Evolutionary conservation across 2,113 vertebrate species (phyloP).

Genomic region (Pimephales promelas): DNA sequence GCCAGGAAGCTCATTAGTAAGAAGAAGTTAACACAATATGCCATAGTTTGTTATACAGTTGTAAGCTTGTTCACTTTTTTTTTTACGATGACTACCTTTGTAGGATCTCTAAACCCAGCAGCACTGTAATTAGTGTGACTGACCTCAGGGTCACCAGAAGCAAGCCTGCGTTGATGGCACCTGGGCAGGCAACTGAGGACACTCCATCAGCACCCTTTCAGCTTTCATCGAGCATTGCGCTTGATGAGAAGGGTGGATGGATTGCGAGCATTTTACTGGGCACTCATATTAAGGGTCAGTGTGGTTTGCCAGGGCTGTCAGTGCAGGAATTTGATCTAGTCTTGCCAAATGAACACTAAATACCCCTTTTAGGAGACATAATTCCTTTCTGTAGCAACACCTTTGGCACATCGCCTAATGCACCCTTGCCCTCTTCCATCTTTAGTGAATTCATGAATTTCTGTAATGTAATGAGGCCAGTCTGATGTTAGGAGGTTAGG

Average conservation of each 20-base stretch:
- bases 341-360: constrained; percentile 33
- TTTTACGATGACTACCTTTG: constrained; percentile 49
- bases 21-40: constrained; percentile 13
- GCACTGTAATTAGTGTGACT: constrained; percentile 67
- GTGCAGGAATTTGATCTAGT: constrained; percentile 23
- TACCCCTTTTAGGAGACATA: constrained; percentile 16
- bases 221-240: constrained; percentile 28
- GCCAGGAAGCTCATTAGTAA: not conserved
- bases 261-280: constrained; percentile 25
- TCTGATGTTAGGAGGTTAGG: constrained; percentile 8
- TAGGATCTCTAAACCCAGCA: constrained; percentile 38
- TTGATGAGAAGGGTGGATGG: constrained; percentile 33
- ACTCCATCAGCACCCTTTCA: constrained; percentile 39
- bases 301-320: constrained; percentile 18
- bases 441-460: not conserved
- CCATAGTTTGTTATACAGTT: constrained; percentile 3
- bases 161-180: constrained; percentile 62
- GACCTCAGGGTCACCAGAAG: constrained; percentile 59
- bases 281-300: constrained; percentile 21
- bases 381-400: constrained; percentile 20
- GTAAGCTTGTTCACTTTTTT: not conserved
- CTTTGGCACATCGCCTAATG: constrained; percentile 34
- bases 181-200: constrained; percentile 37
- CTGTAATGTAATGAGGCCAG: not conserved
- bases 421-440: not conserved